A percentile compares a stretch with the other conserved stretches of the same genome.
phyloP scores from a whole-genome alignment of 2,113 vertebrate genomes.

The Carollia perspicillata region DNA sequence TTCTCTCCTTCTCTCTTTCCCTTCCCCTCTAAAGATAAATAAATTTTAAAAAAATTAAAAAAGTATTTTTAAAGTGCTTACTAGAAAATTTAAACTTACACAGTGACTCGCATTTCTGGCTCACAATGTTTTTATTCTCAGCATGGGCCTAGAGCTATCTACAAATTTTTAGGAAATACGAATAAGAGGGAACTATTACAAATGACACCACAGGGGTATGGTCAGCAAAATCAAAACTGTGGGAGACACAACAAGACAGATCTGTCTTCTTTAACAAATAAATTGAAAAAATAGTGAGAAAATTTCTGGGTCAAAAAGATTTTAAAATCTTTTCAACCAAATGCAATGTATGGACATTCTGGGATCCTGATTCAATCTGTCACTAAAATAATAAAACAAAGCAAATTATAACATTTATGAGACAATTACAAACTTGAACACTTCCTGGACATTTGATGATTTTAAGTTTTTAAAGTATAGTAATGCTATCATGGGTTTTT shows the following conservation, averaged over 20 bases:
- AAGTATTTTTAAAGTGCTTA: not conserved
- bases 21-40: too few relatives aligned
- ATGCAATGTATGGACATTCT: not conserved
- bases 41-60: too few relatives aligned
- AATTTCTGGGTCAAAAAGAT: not conserved
- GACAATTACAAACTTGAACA: not conserved
- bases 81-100: not conserved
- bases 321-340: not conserved
- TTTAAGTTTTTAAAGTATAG: not conserved
- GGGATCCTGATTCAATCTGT: not conserved
- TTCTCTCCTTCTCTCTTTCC: too few relatives aligned
- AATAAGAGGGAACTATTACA: not conserved
- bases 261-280: not conserved
- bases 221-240: not conserved
- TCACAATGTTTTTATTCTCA: not conserved
- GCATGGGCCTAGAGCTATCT: not conserved
- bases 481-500: not conserved
- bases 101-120: not conserved
- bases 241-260: not conserved
- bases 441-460: not conserved
- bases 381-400: not conserved
- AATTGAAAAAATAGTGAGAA: not conserved
- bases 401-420: not conserved
- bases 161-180: not conserved
- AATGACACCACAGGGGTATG: not conserved